phyloP scores from a whole-genome alignment of 1,140 invertebrate genomes.

The Lepidurus apus region DNA sequence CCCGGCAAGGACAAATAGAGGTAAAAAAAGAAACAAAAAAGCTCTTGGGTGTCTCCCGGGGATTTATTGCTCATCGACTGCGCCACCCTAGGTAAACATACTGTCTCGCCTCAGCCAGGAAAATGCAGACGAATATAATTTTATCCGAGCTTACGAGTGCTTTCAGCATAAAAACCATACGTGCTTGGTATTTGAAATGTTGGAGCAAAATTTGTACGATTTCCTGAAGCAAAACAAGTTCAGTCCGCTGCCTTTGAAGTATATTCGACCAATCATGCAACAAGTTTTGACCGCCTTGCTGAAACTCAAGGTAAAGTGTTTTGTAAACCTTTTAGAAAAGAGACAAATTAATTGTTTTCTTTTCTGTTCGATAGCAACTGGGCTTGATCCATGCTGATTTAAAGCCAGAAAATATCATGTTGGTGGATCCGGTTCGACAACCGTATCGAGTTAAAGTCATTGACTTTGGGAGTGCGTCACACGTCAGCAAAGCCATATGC shows the following conservation, averaged over 20 bases:
- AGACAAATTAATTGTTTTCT: constrained; percentile 32
- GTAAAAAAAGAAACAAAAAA: constrained; percentile 48
- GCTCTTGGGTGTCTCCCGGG: neutral
- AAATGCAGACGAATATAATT: constrained; percentile 99
- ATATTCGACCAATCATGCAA: constrained; percentile 96
- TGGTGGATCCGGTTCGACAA: constrained; percentile 94
- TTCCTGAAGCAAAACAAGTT: constrained; percentile 99
- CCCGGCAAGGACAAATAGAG: constrained; percentile 99
- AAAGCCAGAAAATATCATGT: constrained; percentile 99
- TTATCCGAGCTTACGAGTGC: constrained; percentile 98
- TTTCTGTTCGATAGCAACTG: constrained; percentile 68
- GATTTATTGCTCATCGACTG: constrained; percentile 34
- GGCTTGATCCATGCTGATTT: constrained; percentile 98
- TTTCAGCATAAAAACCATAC: constrained; percentile 99
- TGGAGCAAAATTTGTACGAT: constrained; percentile 99
- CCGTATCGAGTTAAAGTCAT: constrained; percentile 98
- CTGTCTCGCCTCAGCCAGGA: constrained; percentile 94
- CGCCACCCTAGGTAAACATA: constrained; percentile 72
- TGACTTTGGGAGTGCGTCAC: constrained; percentile 98
- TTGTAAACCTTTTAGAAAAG: neutral
- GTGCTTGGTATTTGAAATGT: constrained; percentile 99
- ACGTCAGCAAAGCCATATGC: constrained; percentile 98
- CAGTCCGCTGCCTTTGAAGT: constrained; percentile 93
- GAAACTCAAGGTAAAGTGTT: constrained; percentile 78
- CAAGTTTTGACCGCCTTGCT: constrained; percentile 95